Conservation (phyloP, 2,888 invertebrate genomes). For the Caenorhabditis plicata region DNA sequence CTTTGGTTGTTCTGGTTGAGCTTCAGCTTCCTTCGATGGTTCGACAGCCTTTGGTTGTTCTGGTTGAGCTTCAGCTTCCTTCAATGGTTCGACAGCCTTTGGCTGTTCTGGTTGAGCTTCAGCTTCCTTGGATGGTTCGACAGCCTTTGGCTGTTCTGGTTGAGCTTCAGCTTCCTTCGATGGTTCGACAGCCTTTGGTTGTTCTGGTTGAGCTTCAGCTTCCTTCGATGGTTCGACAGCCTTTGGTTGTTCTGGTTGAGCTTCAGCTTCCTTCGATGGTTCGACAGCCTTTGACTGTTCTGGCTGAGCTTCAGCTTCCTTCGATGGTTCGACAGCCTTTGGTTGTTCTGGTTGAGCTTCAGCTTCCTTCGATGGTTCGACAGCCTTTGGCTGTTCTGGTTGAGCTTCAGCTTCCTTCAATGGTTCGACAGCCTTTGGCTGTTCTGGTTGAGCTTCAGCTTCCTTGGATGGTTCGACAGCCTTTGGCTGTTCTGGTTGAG, state of each 20-base stretch:
- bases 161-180: slow-evolving; percentile 4
- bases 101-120: slow-evolving; percentile 4
- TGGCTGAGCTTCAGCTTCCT: slow-evolving; percentile 1
- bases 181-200: slow-evolving; percentile 4
- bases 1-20: slow-evolving; percentile 3
- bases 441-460: neutral
- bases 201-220: slow-evolving; percentile 1
- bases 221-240: slow-evolving; percentile 5
- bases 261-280: neutral
- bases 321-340: neutral
- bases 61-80: slow-evolving; percentile 1
- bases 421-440: neutral
- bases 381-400: neutral
- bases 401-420: neutral
- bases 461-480: neutral
- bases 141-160: slow-evolving; percentile 2
- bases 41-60: slow-evolving; percentile 4
- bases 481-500: neutral
- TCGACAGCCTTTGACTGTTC: slow-evolving; percentile 3
- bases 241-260: slow-evolving; percentile 3
- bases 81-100: neutral
- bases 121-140: slow-evolving; percentile 1
- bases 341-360: slow-evolving; percentile 4
- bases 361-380: neutral
- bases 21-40: neutral